These are phyloP conservation scores for Cabera pusaria DNA, from an alignment of 2,888 invertebrate genomes.

Conservation along the genomic window DNA sequence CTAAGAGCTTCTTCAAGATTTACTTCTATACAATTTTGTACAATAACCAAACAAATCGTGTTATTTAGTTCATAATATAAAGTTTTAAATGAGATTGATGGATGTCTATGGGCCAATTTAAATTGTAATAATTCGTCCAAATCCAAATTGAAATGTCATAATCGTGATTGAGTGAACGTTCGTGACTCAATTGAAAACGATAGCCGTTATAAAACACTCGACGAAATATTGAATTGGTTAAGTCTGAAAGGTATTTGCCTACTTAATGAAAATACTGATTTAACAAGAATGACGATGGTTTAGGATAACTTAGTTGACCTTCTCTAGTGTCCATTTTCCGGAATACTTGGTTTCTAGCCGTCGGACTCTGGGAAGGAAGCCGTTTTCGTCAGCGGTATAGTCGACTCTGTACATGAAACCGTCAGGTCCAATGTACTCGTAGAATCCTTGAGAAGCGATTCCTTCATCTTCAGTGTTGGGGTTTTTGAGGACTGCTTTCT, in stretches of 20 bases:
- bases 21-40: slow-evolving; percentile 48
- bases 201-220: slow-evolving; percentile 46
- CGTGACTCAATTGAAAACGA: slow-evolving; percentile 46
- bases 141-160: slow-evolving; percentile 58
- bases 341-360: slow-evolving; percentile 76
- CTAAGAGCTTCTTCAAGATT: slow-evolving; percentile 37
- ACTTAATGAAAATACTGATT: slow-evolving; percentile 73
- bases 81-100: slow-evolving; percentile 33
- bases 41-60: slow-evolving; percentile 41
- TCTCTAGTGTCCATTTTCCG: slow-evolving; percentile 76
- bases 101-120: slow-evolving; percentile 33
- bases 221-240: slow-evolving; percentile 29
- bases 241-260: slow-evolving; percentile 41
- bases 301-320: slow-evolving; percentile 48
- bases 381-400: slow-evolving; percentile 79
- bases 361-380: slow-evolving; percentile 73
- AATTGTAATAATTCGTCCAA: slow-evolving; percentile 35
- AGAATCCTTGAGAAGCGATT: slow-evolving; percentile 76
- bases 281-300: slow-evolving; percentile 43
- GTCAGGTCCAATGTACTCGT: slow-evolving; percentile 80
- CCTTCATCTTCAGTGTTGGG: slow-evolving; percentile 76
- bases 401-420: slow-evolving; percentile 79
- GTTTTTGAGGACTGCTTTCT: slow-evolving; percentile 76
- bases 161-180: slow-evolving; percentile 53
- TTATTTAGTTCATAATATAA: slow-evolving; percentile 33